Conservation (phyloP, 1,140 invertebrate species). For the Heliconius hewitsoni region DNA sequence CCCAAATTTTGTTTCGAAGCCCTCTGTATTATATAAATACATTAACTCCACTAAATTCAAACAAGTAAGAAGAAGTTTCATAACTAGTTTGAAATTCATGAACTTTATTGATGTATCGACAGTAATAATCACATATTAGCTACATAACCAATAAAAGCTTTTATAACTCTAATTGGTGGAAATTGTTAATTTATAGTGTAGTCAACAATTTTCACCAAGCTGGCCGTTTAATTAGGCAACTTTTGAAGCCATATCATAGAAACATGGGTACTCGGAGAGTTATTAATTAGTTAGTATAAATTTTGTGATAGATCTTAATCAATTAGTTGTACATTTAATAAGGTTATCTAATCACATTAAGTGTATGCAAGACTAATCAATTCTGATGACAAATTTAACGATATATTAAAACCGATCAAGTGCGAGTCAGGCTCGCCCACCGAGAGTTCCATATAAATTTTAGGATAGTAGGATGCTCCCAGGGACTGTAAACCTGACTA, state of each 20-base stretch:
- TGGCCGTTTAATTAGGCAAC: conserved; percentile 37
- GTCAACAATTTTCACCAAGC: conserved; percentile 38
- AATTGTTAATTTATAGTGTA: conserved; percentile 28
- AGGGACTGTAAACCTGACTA: too few relatives aligned
- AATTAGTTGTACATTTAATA: background rate
- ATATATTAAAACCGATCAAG: too few relatives aligned
- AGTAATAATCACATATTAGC: conserved; percentile 33
- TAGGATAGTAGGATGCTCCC: too few relatives aligned
- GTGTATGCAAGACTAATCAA: too few relatives aligned
- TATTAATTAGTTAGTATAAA: conserved; percentile 10
- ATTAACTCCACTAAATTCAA: conserved; percentile 12
- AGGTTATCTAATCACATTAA: background rate
- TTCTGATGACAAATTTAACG: too few relatives aligned
- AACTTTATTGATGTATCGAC: conserved; percentile 26
- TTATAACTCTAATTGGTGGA: conserved; percentile 25
- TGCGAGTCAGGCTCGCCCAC: too few relatives aligned
- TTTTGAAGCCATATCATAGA: conserved; percentile 27
- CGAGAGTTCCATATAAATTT: too few relatives aligned
- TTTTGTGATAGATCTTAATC: background rate
- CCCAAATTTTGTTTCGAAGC: background rate
- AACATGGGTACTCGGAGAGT: conserved; percentile 17
- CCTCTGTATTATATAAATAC: background rate
- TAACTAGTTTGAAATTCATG: conserved; percentile 17
- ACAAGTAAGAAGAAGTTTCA: conserved; percentile 1
- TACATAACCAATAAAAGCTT: conserved; percentile 26